Evolutionary conservation across 1,140 invertebrate genomes (phyloP).

Genomic region (Lutraria rhynchaena): DNA sequence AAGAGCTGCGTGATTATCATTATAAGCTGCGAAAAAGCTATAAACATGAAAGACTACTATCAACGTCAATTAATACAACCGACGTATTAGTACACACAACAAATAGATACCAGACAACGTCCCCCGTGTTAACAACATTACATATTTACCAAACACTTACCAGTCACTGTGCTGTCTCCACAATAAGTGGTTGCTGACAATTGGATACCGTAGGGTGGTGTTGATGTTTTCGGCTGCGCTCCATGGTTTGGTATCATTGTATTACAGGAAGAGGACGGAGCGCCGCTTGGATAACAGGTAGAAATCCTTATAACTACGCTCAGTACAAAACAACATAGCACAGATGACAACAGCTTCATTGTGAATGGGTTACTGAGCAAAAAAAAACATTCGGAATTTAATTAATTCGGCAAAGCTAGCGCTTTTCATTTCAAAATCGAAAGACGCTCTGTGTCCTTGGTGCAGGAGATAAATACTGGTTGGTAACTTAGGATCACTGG

Average conservation of each 20-base stretch:
- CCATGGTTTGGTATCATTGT: background rate
- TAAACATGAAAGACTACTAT: no score
- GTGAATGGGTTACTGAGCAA: background rate
- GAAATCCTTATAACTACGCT: background rate
- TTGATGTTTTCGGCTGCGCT: background rate
- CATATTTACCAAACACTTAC: background rate
- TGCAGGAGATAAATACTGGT: no score
- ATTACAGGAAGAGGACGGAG: background rate
- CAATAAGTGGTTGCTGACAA: background rate
- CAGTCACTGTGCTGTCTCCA: background rate
- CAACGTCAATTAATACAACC: no score
- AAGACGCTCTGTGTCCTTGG: background rate
- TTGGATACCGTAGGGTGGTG: background rate
- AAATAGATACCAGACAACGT: no score
- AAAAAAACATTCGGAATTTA: background rate
- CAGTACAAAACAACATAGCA: background rate
- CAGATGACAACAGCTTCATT: background rate
- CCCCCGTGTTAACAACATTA: no score
- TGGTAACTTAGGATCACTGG: no score
- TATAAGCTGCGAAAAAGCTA: no score
- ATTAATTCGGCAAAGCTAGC: background rate
- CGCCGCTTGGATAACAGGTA: background rate
- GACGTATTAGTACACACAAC: no score
- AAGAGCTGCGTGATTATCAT: no score
- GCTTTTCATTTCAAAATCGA: background rate